These are phyloP conservation scores for Hydriomena furcata DNA, from an alignment of 2,888 invertebrate genomes.

Conservation along the genomic window DNA sequence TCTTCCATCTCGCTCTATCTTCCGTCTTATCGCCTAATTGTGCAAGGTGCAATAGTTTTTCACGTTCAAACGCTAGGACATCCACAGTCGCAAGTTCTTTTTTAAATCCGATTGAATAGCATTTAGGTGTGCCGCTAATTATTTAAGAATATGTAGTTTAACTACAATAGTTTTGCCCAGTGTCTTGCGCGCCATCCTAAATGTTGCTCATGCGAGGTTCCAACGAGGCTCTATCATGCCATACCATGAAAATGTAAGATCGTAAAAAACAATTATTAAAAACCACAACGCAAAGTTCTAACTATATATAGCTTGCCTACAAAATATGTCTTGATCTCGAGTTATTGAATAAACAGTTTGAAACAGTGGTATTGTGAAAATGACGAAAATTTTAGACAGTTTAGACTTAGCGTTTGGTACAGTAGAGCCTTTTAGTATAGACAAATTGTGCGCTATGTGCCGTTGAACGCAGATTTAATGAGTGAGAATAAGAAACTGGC, in stretches of 20 bases:
- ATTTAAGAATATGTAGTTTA: conserved; percentile 40
- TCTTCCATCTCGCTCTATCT: neutral
- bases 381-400: no score
- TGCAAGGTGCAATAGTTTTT: neutral
- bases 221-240: neutral
- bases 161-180: conserved; percentile 46
- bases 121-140: conserved; percentile 18
- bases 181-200: conserved; percentile 43
- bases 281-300: no score
- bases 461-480: conserved; percentile 9
- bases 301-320: no score
- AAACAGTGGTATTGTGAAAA: no score
- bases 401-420: no score
- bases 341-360: no score
- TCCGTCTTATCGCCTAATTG: neutral
- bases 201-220: conserved; percentile 43
- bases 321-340: no score
- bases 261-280: no score
- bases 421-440: neutral
- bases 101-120: conserved; percentile 11
- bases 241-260: no score
- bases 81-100: conserved; percentile 3
- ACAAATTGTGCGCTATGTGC: conserved; percentile 50
- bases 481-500: conserved; percentile 26
- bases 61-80: neutral